Percentiles rank a stretch among this genome's conserved stretches.
phyloP scores from a whole-genome alignment of 1,140 invertebrate genomes.

The Drosophila tropicalis region DNA sequence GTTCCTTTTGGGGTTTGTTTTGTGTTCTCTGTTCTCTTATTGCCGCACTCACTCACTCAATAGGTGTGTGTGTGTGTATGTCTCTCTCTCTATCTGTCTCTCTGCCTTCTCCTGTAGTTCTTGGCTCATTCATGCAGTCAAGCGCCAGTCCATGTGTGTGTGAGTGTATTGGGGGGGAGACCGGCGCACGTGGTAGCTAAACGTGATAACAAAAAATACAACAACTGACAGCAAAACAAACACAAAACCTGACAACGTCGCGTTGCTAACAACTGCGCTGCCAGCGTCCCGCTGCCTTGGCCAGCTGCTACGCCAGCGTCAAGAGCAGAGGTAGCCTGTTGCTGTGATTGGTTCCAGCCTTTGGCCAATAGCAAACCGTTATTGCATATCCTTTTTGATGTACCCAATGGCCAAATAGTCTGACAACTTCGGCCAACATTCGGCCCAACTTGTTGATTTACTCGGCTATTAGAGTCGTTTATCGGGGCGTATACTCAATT shows the following conservation, averaged over 20 bases:
- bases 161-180: conserved; percentile 27
- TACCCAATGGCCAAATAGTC: conserved; percentile 32
- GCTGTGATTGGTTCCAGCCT: conserved; percentile 59
- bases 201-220: conserved; percentile 79
- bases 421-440: background rate
- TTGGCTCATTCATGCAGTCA: conserved; percentile 20
- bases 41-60: conserved; percentile 53
- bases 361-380: conserved; percentile 51
- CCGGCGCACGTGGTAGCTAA: conserved; percentile 78
- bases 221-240: conserved; percentile 79
- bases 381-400: conserved; percentile 47
- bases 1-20: conserved; percentile 50
- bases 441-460: conserved; percentile 59
- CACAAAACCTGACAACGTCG: conserved; percentile 74
- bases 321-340: conserved; percentile 36
- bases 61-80: background rate
- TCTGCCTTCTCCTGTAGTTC: conserved; percentile 5
- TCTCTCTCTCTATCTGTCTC: background rate
- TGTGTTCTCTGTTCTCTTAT: conserved; percentile 39
- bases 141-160: conserved; percentile 44
- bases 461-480: conserved; percentile 8
- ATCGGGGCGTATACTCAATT: conserved; percentile 66
- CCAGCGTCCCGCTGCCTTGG: conserved; percentile 16
- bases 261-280: conserved; percentile 30
- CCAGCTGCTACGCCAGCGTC: conserved; percentile 5